Percentiles rank a stretch among this genome's conserved stretches.
phyloP scores from a whole-genome alignment of 2,797 vertebrate species.

The Arctocebus calabarensis region DNA sequence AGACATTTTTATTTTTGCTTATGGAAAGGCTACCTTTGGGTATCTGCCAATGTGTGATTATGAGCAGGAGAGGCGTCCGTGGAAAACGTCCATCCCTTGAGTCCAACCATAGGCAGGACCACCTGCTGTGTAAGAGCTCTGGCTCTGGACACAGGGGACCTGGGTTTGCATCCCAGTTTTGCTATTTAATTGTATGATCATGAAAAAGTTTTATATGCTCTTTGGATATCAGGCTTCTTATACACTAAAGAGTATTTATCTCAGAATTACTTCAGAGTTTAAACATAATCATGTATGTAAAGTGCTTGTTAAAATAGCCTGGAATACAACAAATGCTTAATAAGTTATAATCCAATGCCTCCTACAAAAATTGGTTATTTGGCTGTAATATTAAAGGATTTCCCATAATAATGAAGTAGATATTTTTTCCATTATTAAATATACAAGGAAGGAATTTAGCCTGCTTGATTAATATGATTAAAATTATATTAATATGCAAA shows the following conservation, averaged over 20 bases:
- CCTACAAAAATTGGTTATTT: not conserved
- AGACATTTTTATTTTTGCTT: conserved; percentile 34
- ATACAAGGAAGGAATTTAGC: not conserved
- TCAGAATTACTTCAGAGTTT: not conserved
- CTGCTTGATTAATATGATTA: not conserved
- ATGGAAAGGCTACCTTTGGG: not conserved
- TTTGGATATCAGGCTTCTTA: not conserved
- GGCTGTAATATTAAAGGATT: not conserved
- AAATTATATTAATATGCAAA: too few relatives aligned
- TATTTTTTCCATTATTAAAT: conserved; percentile 9
- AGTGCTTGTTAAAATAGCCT: not conserved
- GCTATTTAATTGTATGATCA: not conserved
- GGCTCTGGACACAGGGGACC: not conserved
- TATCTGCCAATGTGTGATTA: conserved; percentile 1
- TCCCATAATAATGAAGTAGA: not conserved
- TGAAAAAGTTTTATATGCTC: not conserved
- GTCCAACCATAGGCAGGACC: not conserved
- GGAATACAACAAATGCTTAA: not conserved
- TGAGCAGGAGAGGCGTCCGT: not conserved
- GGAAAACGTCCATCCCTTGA: not conserved
- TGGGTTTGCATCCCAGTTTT: not conserved
- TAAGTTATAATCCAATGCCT: not conserved
- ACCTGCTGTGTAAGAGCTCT: not conserved
- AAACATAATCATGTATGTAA: not conserved
- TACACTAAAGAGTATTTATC: not conserved